Percentiles rank a stretch among this genome's conserved stretches.
phyloP scores from a whole-genome alignment of 2,888 invertebrate genomes.

The Palloptera scutellata region DNA sequence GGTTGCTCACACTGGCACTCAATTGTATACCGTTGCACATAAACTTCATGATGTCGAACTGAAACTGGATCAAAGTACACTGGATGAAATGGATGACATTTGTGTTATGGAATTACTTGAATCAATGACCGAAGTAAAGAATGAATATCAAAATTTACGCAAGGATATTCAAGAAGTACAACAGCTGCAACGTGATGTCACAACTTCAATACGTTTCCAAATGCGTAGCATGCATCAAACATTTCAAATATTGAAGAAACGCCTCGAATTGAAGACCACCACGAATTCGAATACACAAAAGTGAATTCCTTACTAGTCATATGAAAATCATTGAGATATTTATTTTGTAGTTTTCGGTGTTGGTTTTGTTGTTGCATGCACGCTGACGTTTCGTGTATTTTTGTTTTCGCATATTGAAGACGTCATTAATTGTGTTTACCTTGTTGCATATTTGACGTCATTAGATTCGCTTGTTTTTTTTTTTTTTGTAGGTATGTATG shows the following conservation, averaged over 20 bases:
- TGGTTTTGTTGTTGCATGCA: not conserved
- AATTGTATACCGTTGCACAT: conserved; percentile 76
- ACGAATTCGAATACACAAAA: conserved; percentile 23
- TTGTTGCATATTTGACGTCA: no score
- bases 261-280: conserved; percentile 66
- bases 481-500: no score
- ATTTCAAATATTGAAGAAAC: conserved; percentile 76
- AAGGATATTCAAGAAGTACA: conserved; percentile 83
- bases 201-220: conserved; percentile 76
- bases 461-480: no score
- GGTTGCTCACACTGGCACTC: conserved; percentile 79
- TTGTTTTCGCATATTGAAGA: not conserved
- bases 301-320: conserved; percentile 14
- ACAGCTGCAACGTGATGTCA: conserved; percentile 80
- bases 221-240: conserved; percentile 73
- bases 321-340: not conserved
- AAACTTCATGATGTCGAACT: conserved; percentile 78
- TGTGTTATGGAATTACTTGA: conserved; percentile 78
- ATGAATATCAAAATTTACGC: conserved; percentile 80
- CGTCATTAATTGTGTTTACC: no score
- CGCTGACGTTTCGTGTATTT: not conserved
- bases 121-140: conserved; percentile 80
- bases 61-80: conserved; percentile 50
- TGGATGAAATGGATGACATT: conserved; percentile 66
- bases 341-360: not conserved